Conservation (phyloP, 1,140 invertebrate species). For the Oedothorax gibbosus region DNA sequence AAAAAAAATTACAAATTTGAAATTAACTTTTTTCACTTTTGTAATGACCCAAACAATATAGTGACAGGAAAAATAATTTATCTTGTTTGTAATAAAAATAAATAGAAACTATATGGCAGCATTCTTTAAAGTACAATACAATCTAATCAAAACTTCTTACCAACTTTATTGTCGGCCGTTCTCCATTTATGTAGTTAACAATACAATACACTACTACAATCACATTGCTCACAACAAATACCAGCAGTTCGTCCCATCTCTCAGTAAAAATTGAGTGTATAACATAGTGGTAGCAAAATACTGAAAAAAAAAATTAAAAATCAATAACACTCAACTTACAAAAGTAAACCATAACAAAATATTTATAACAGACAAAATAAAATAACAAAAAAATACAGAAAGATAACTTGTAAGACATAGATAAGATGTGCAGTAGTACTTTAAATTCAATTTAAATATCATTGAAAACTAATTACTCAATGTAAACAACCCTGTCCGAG, state of each 20-base stretch:
- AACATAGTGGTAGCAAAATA: conserved; percentile 57
- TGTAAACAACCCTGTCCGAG: no score
- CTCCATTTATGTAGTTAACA: conserved; percentile 36
- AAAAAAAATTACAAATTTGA: no score
- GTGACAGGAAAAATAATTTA: no score
- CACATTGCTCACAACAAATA: conserved; percentile 53
- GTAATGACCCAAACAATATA: no score
- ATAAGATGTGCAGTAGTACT: neutral
- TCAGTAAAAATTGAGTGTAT: conserved; percentile 53
- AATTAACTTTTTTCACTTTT: neutral
- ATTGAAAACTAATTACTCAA: no score
- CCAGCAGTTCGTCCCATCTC: conserved; percentile 48
- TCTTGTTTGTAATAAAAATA: no score
- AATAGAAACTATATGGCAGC: no score
- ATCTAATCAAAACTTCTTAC: conserved; percentile 8
- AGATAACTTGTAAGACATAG: neutral
- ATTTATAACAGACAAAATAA: neutral
- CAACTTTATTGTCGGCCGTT: conserved; percentile 13
- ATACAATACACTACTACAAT: conserved; percentile 50
- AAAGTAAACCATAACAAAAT: neutral
- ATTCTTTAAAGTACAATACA: no score
- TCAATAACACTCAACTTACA: neutral
- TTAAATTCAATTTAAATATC: no score
- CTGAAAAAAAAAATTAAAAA: conserved; percentile 39
- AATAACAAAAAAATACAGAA: neutral